Conservation (phyloP, 2,888 invertebrate genomes). For the Acleris holmiana region DNA sequence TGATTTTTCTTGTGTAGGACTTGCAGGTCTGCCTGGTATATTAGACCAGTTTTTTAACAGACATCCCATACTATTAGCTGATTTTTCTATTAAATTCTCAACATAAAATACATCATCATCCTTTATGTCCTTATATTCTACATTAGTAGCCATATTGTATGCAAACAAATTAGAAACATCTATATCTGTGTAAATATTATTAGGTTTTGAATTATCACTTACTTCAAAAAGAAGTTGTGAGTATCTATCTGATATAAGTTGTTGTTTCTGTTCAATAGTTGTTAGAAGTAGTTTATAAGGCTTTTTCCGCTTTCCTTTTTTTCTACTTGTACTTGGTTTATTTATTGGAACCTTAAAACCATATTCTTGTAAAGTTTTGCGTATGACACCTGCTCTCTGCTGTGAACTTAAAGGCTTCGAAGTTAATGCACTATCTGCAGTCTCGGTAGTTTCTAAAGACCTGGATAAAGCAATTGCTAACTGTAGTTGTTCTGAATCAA, state of each 20-base stretch:
- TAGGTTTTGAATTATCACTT: constrained; percentile 44
- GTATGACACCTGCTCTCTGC: constrained; percentile 67
- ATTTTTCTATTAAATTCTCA: constrained; percentile 70
- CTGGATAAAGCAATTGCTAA: constrained; percentile 87
- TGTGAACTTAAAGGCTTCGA: constrained; percentile 50
- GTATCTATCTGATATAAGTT: constrained; percentile 65
- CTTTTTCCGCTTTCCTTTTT: constrained; percentile 53
- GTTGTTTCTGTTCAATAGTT: constrained; percentile 59
- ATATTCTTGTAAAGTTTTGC: constrained; percentile 85
- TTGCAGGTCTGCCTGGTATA: constrained; percentile 86
- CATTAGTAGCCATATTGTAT: constrained; percentile 59
- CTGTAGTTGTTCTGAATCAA: constrained; percentile 87
- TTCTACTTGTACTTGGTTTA: constrained; percentile 50
- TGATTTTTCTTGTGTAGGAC: constrained; percentile 65
- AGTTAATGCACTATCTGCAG: constrained; percentile 35
- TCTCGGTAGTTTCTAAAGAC: constrained; percentile 68
- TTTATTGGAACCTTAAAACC: constrained; percentile 81
- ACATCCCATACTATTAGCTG: constrained; percentile 65
- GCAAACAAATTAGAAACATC: constrained; percentile 42
- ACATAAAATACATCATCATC: constrained; percentile 73
- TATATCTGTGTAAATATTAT: constrained; percentile 16
- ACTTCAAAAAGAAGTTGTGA: constrained; percentile 62
- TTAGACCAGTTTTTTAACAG: constrained; percentile 85
- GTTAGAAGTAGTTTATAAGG: constrained; percentile 60
- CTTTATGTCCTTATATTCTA: constrained; percentile 57